These are phyloP conservation scores for Tholera decimalis DNA, from an alignment of 2,888 invertebrate genomes.

Conservation along the genomic window DNA sequence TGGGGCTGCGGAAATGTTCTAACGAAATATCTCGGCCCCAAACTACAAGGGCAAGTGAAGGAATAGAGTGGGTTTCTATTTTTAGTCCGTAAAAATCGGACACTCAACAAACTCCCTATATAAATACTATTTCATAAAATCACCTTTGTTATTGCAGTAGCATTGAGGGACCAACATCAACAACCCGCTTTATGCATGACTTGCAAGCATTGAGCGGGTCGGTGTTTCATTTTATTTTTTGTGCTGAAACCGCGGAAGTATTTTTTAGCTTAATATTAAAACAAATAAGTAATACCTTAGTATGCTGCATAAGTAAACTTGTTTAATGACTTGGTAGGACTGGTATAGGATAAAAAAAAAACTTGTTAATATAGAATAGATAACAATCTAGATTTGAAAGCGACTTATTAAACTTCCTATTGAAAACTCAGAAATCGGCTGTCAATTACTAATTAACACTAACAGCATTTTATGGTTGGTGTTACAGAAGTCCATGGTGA, in stretches of 20 bases:
- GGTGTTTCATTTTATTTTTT: conserved; percentile 2
- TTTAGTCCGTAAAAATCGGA: too few relatives aligned
- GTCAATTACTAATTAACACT: too few relatives aligned
- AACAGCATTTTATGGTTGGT: too few relatives aligned
- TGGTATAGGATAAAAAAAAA: conserved; percentile 1
- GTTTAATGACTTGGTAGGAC: conserved; percentile 17
- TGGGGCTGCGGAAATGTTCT: too few relatives aligned
- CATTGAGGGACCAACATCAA: conserved; percentile 19
- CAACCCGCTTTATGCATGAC: conserved; percentile 12
- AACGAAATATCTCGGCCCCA: too few relatives aligned
- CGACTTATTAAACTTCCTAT: conserved; percentile 14
- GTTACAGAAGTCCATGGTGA: too few relatives aligned
- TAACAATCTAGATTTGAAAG: not conserved
- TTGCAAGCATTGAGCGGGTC: not conserved
- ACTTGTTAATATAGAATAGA: not conserved
- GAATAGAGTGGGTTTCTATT: too few relatives aligned
- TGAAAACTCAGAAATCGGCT: not conserved
- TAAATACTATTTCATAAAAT: not conserved
- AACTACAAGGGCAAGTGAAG: too few relatives aligned
- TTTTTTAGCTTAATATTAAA: conserved; percentile 25
- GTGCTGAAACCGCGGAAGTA: conserved; percentile 39
- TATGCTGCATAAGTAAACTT: conserved; percentile 17
- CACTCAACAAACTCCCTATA: too few relatives aligned
- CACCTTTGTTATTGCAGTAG: not conserved
- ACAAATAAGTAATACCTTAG: conserved; percentile 8